Evolutionary conservation across 2,113 vertebrate species (phyloP).

Genomic region (Lophura nycthemera): DNA sequence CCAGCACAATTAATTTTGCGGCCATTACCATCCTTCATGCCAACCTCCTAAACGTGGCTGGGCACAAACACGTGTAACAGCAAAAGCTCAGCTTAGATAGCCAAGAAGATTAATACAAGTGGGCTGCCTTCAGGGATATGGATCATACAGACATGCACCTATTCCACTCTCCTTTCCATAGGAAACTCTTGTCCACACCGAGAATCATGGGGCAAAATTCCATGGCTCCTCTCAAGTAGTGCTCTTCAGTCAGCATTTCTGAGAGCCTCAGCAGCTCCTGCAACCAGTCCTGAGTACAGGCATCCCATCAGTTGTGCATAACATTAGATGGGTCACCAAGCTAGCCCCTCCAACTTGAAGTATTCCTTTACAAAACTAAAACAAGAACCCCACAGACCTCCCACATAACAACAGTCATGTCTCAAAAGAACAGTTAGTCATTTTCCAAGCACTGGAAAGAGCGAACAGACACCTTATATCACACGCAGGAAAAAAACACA

Average conservation of each 20-base stretch:
- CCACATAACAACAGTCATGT: not conserved
- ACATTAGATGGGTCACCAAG: not conserved
- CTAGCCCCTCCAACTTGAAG: not conserved
- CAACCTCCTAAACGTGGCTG: fast-evolving
- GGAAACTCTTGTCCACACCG: not conserved
- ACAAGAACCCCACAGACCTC: not conserved
- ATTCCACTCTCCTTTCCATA: not conserved
- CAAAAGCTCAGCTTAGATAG: not conserved
- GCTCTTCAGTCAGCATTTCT: not conserved
- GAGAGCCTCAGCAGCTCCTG: not conserved
- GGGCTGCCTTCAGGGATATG: not conserved
- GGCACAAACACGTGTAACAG: fast-evolving
- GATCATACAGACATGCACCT: not conserved
- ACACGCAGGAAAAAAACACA: not conserved
- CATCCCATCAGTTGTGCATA: not conserved
- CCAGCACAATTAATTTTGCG: not conserved
- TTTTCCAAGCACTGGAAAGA: not conserved
- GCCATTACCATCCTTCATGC: not conserved
- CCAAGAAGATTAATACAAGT: not conserved
- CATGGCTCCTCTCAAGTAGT: fast-evolving
- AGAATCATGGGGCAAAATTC: not conserved
- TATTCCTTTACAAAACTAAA: not conserved
- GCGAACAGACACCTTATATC: not conserved
- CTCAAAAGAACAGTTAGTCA: not conserved
- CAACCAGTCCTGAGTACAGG: fast-evolving